Evolutionary conservation across 2,888 invertebrate genomes (phyloP).

Genomic region (Branchellion lobata): DNA sequence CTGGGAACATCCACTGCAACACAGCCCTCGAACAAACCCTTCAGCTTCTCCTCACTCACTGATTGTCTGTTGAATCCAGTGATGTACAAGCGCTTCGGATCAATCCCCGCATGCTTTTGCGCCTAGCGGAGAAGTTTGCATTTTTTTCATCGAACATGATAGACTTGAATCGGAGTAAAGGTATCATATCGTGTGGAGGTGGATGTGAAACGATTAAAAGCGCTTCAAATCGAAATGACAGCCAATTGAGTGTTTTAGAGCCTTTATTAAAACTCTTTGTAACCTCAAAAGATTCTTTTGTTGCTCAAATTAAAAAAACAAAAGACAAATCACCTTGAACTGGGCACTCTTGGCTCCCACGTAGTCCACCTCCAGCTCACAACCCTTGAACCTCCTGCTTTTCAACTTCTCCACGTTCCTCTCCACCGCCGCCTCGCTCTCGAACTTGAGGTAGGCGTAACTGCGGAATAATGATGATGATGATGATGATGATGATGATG

Average conservation of each 20-base stretch:
- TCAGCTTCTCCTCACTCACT: constrained; percentile 30
- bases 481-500: too few relatives aligned
- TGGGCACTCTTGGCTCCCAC: background rate
- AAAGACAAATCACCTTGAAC: background rate
- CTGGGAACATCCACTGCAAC: background rate
- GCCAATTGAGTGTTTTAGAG: too few relatives aligned
- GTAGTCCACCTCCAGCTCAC: constrained; percentile 1
- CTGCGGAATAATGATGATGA: background rate
- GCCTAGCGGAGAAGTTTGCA: too few relatives aligned
- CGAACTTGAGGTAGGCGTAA: constrained; percentile 4
- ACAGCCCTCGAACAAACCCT: background rate
- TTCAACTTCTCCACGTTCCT: background rate
- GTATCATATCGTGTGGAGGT: too few relatives aligned
- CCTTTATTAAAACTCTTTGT: too few relatives aligned
- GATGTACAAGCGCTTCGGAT: constrained; percentile 21
- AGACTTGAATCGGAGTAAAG: too few relatives aligned
- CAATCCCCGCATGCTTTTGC: background rate
- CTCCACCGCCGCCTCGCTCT: background rate
- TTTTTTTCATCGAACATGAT: too few relatives aligned
- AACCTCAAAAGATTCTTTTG: too few relatives aligned
- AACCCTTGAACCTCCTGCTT: background rate
- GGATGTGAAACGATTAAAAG: too few relatives aligned
- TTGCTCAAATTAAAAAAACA: too few relatives aligned
- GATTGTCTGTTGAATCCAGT: constrained; percentile 36
- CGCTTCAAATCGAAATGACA: too few relatives aligned